Evolutionary conservation across 1,140 invertebrate genomes (phyloP), one percentile per base, ranked within the genome.

Genomic region (Bombus pascuorum): DNA sequence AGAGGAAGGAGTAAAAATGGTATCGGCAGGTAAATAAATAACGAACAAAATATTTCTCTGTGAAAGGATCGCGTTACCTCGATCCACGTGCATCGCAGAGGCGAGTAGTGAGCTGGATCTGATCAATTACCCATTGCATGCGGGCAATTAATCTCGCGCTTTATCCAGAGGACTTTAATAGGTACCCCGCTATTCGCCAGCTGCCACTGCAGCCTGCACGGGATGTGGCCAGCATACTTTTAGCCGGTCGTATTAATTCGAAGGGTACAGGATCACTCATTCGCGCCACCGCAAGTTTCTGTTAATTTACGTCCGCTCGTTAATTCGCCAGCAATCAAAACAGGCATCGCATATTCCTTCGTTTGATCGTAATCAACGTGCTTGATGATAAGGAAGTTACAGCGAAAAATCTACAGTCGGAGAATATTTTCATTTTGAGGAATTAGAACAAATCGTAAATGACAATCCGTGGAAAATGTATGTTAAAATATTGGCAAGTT

Each of bases 141-240:
- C 90, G 89, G 86, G 90, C 80, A 91, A 90, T 90, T 91, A 91
- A 91, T 91, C 90, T 83, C 84, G 84, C 83, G 83, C 79, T 90
- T 90, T 91, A 91, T 91, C 90, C 90, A 76, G 73, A 87, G 86
- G 86, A 91, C 90, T 90, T 91, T 91, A 88, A 91, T 91, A 90
- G 90, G 76, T 82, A 83, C 90, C 90, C 85, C 72, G 78, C 89
- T 80, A 91, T 91, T 91, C 87, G 87, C 84, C 90, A 91, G 90
- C 90, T 91, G 90, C 89, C 87, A 66, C 83, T 85, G 73, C 86
- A 89, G 83, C 80, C 74, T 70, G 80, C 85, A 86, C 85, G 77
- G 82, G 88, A 86, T 82, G 66, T 75, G 79, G 83, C 88, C 85
- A 81, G 57, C 70, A 70, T 75, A 68, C 77, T 86, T 85, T 79